These are phyloP conservation scores for Drosophila bifasciata DNA, from an alignment of 1,140 invertebrate genomes.

Conservation along the genomic window DNA sequence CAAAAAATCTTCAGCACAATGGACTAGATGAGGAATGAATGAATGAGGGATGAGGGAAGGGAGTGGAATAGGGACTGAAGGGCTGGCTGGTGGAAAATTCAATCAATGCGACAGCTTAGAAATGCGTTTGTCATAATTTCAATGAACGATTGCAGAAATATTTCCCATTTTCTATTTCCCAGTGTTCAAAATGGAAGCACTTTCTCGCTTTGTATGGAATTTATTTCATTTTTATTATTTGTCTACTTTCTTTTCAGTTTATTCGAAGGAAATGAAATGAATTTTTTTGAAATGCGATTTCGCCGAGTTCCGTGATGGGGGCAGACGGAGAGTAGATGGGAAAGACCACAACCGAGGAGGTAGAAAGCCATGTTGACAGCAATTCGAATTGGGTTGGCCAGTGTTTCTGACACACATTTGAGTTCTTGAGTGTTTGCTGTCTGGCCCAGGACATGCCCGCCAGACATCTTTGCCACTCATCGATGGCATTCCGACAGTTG, in stretches of 20 bases:
- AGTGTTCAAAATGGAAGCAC: slow-evolving; percentile 1
- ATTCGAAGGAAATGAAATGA: slow-evolving; percentile 67
- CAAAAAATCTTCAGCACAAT: slow-evolving; percentile 59
- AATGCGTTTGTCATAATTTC: slow-evolving; percentile 82
- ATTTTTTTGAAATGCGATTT: slow-evolving; percentile 75
- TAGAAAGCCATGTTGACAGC: slow-evolving; percentile 52
- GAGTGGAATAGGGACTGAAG: not conserved
- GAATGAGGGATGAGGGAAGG: too few relatives aligned
- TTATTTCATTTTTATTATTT: slow-evolving; percentile 35
- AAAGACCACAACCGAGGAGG: not conserved
- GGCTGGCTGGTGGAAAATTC: slow-evolving; percentile 54
- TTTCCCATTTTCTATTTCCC: slow-evolving; percentile 67
- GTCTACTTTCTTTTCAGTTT: slow-evolving; percentile 20
- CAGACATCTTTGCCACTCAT: slow-evolving; percentile 11
- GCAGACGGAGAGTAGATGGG: not conserved
- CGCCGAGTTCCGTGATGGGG: slow-evolving; percentile 31
- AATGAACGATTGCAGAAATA: slow-evolving; percentile 75
- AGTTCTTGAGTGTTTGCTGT: slow-evolving; percentile 46
- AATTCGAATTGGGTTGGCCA: slow-evolving; percentile 56
- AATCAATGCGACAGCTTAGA: slow-evolving; percentile 78
- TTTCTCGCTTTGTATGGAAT: slow-evolving; percentile 21
- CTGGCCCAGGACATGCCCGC: slow-evolving; percentile 12
- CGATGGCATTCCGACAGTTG: slow-evolving; percentile 3
- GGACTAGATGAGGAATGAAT: slow-evolving; percentile 15
- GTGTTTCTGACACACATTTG: slow-evolving; percentile 73